These are phyloP conservation scores for Chalcis sispes DNA, from an alignment of 2,888 invertebrate genomes.

Conservation along the genomic window DNA sequence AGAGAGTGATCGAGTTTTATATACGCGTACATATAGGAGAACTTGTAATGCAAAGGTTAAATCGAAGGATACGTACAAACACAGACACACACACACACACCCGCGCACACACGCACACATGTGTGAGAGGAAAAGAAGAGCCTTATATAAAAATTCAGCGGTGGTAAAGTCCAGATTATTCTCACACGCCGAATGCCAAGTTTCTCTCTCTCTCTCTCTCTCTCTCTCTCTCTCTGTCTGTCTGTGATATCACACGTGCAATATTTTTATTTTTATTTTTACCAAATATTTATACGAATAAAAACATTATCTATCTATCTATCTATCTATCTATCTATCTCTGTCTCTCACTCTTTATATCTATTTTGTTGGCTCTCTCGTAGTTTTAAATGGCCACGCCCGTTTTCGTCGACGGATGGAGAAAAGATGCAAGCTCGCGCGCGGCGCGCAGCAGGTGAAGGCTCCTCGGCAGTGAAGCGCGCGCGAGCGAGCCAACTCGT, in stretches of 20 bases:
- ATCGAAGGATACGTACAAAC: neutral
- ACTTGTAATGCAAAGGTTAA: conserved; percentile 8
- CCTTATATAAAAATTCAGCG: conserved; percentile 41
- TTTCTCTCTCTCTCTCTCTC: conserved; percentile 19
- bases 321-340: conserved; percentile 1
- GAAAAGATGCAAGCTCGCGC: neutral
- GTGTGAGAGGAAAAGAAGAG: neutral
- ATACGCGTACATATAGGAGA: conserved; percentile 1
- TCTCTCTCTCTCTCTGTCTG: too few relatives aligned
- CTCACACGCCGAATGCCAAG: conserved; percentile 52
- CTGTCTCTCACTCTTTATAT: too few relatives aligned
- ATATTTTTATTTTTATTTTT: too few relatives aligned
- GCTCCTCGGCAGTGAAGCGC: too few relatives aligned
- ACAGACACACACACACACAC: neutral
- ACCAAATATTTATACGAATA: too few relatives aligned
- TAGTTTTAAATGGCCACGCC: conserved; percentile 54
- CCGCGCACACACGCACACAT: neutral
- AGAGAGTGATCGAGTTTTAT: conserved; percentile 49
- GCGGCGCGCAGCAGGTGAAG: too few relatives aligned
- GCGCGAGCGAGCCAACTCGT: conserved; percentile 42
- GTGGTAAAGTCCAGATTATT: conserved; percentile 48
- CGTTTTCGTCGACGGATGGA: conserved; percentile 37
- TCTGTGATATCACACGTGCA: too few relatives aligned
- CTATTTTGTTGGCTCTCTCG: conserved; percentile 1
- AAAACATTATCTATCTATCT: too few relatives aligned